Conservation (phyloP, 2,797 vertebrate species). For the Xenopus petersii region DNA sequence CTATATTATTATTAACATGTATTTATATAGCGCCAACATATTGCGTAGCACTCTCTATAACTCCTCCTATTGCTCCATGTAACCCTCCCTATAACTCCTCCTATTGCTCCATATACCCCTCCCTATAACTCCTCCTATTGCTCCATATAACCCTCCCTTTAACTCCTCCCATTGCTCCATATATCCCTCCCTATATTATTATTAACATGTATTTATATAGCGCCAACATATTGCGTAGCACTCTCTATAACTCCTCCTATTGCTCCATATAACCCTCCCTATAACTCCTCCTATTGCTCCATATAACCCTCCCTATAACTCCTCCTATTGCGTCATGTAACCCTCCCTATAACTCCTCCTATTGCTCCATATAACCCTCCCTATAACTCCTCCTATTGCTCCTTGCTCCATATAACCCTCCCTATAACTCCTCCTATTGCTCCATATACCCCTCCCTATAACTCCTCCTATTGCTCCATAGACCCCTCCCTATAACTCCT, state of each 20-base stretch:
- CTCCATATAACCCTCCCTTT: too few relatives aligned
- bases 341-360: not conserved
- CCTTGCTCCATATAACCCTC: not conserved
- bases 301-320: not conserved
- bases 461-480: slow-evolving; percentile 1
- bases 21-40: too few relatives aligned
- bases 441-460: not conserved
- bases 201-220: too few relatives aligned
- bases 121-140: too few relatives aligned
- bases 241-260: slow-evolving; percentile 1
- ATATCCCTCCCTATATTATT: too few relatives aligned
- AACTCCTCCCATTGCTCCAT: too few relatives aligned
- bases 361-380: not conserved
- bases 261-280: not conserved
- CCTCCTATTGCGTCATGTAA: not conserved
- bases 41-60: too few relatives aligned
- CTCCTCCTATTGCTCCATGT: too few relatives aligned
- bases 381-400: not conserved
- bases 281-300: not conserved
- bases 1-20: too few relatives aligned
- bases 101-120: too few relatives aligned
- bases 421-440: not conserved
- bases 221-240: too few relatives aligned
- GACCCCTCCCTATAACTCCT: not conserved
- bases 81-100: too few relatives aligned